Evolutionary conservation across 1,140 invertebrate species (phyloP), one percentile per base, ranked within the genome.

Genomic region (Cotesia vestalis): DNA sequence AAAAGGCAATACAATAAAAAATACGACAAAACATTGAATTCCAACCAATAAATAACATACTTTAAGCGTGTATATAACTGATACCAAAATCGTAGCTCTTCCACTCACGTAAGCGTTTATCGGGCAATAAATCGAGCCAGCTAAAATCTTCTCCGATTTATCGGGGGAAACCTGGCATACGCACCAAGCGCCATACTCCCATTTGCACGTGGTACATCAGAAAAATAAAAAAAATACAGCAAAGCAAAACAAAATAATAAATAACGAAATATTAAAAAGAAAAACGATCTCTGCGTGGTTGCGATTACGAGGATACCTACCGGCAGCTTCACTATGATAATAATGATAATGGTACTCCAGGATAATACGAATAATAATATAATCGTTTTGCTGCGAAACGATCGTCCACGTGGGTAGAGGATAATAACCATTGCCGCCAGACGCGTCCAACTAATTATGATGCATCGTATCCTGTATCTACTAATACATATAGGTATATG

Each of bases 381-480:
- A 62, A 62, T 62, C 60, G 60, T 62, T 62, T 62, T 35, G 34
- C 60, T 62, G 34, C 27, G 60, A 62, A 62, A 62, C 34, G 60
- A 62, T 62, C 60, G 34, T 36, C 60, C 60, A 62, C 60, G 60
- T 62, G 60, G 60, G 60, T 35, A 6, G 60, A 62, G 27, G 60
- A 62, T 62, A 62, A 62, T 62, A 62, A 62, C 60, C 34, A 40
- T 62, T 36, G 60, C 60, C 34, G 60, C 57, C 57, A 59, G 57
- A 59, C 36, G 36, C 34, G 34, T 40, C 36, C 60, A 62, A 62
- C 34, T 62, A 62, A 62, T 62, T 62, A 62, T 62, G 60, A 62
- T 62, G 60, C 36, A 62, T 62, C 60, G 60, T 62, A 62, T 77
- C 67, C 40, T 73, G 51, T 36, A 35, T 74, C 69, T 69, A 72